These are phyloP conservation scores for Danionella dracula DNA, from an alignment of 2,797 vertebrate genomes.

Conservation along the genomic window DNA sequence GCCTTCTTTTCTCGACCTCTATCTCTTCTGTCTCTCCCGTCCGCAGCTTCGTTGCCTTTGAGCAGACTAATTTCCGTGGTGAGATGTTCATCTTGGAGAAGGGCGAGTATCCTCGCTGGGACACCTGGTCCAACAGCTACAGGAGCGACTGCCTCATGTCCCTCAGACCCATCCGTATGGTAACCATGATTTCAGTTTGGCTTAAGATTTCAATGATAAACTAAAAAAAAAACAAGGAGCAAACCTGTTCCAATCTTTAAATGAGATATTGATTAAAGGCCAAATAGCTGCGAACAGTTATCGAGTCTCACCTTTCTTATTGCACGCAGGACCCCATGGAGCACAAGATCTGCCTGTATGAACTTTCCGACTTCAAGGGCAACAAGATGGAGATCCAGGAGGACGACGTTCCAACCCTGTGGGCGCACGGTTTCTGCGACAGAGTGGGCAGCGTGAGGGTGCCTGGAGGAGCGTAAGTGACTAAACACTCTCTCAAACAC, in stretches of 20 bases:
- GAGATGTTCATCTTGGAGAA: slow-evolving; percentile 98
- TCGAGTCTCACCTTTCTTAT: not conserved
- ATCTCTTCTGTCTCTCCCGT: not conserved
- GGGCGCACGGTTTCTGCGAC: slow-evolving; percentile 90
- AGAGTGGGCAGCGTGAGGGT: slow-evolving; percentile 93
- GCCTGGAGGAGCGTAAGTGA: slow-evolving; percentile 85
- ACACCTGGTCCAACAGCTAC: slow-evolving; percentile 96
- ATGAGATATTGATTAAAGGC: too few species aligned
- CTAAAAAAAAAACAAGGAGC: too few species aligned
- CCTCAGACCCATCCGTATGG: slow-evolving; percentile 88
- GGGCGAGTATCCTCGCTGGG: slow-evolving; percentile 95
- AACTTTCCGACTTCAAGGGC: slow-evolving; percentile 90
- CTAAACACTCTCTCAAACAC: not conserved
- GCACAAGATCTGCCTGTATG: slow-evolving; percentile 91
- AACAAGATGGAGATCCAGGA: slow-evolving; percentile 95
- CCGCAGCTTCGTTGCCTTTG: slow-evolving; percentile 88
- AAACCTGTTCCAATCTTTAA: too few species aligned
- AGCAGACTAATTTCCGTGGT: slow-evolving; percentile 91
- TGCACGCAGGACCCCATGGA: slow-evolving; percentile 78
- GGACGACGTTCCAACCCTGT: slow-evolving; percentile 89
- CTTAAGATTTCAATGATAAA: too few species aligned
- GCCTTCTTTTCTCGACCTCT: not conserved
- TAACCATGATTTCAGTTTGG: slow-evolving; percentile 51
- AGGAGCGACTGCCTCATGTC: slow-evolving; percentile 92
- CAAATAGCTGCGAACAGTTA: too few species aligned